Evolutionary conservation across 2,888 invertebrate species (phyloP), one percentile per base, ranked within the genome.

Genomic region (Erebia epiphron): DNA sequence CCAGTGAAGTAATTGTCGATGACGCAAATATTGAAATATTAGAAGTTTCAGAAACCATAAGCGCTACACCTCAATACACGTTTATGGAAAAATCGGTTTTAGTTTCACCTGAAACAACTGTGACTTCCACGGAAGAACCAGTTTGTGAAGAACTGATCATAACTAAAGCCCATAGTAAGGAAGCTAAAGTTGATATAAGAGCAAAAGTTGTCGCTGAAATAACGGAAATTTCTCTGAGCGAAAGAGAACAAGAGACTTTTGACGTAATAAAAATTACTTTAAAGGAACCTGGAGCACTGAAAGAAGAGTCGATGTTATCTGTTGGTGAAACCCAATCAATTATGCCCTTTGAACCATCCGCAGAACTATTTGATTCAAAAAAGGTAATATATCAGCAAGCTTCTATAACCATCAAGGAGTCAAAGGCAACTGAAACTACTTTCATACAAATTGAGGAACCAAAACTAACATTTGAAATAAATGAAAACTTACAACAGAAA

Each of bases 211-310:
- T 68, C 7, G 62, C 68, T 49, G 75, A 79, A 71, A 71, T 75
- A 18, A 75, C 76, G 49, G 76, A 82, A 68, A 74, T 78, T 57
- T 73, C 79, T 75, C 70, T 72, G 4, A 75, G 73, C 73, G 79
- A 83, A 75, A 73, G 71, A 4, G 72, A 76, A 70, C 68, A 74
- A 49, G 70, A 78, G 49, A 56, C 68, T 43, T 69, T 79, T 21
- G 72, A 77, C 66, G 66, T 73, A 63, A 65, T 67, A 67, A 69
- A 66, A 21, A 16, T 72, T n/a, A 61, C 41, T 1, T 21, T 71
- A 63, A 68, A 69, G 66, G 69, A 74, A 71, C 72, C 73, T 26
- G 74, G 73, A 26, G 58, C 72, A 62, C 68, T 62, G 56, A 60
- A 74, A 35, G 77, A 76, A 54, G 61, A 68, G 14, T 46, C 73